Base-by-base conservation (phyloP, 2,888 invertebrate species). In the Synergus gifuensis region DNA sequence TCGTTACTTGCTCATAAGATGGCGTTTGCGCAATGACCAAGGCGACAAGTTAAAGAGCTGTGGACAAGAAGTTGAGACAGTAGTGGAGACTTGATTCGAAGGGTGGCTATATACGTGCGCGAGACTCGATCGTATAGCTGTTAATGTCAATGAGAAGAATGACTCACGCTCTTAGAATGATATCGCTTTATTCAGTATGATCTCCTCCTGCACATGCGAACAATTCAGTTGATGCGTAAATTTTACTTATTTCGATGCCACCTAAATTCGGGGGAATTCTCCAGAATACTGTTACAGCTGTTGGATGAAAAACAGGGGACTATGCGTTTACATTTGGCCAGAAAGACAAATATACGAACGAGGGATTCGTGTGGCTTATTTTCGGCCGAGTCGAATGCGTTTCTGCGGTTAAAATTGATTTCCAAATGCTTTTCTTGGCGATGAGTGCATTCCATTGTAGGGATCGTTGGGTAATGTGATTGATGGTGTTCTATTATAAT, bases 11-110 rank as follows among this genome's bases (percentile, higher is more conserved):
- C 63, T 42, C 76, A 76, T 79, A 80, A 84, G 77, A 77, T 84
- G 82, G 76, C 76, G 84, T 86, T 88, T 85, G 86, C 86, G 86
- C 83, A 88, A 88, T 79, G 83, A 76, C 63, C 58, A 73, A 79
- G 76, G 73, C 76, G 79, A 64, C 67, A 73, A 77, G 77, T 73
- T n/a, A n/a, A 60, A 62, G 77, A 69, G 63, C 79, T 36, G 40
- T 77, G 63, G 80, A 44, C 67, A 69, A 81, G 73, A 76, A 77
- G 81, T 81, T 22, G 82, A 79, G 78, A 77, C 78, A 79, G 84
- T 80, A 16, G 14, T 58, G 79, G 73, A 79, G 28, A 66, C 80
- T 80, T 78, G 79, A 79, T 28, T 49, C n/a, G 49, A 49, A 73
- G 73, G 49, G 54, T 73, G 69, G 14, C 3, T n/a, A 54, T 28